A percentile compares a stretch with the other conserved stretches of the same genome.
phyloP scores from a whole-genome alignment of 2,888 invertebrate species.

The Heteromyza rotundicornis region DNA sequence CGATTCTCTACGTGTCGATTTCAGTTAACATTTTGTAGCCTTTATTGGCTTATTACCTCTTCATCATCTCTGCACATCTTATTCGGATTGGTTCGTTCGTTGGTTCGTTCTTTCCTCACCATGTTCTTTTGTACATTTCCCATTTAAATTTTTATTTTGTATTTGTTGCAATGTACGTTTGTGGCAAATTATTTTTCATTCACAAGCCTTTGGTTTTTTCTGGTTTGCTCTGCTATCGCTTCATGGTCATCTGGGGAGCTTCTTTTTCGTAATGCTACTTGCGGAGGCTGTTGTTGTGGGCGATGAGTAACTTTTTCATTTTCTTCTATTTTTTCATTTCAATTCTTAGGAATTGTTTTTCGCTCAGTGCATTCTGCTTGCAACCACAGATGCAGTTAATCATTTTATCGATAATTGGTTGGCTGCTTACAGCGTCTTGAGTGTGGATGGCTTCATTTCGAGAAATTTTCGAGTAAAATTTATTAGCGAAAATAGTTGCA shows the following conservation, averaged over 20 bases:
- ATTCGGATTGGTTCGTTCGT: no score
- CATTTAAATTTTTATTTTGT: no score
- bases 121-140: not conserved
- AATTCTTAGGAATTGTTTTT: slow-evolving; percentile 4
- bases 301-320: not conserved
- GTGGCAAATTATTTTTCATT: no score
- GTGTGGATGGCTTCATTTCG: slow-evolving; percentile 42
- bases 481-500: slow-evolving; percentile 43
- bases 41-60: slow-evolving; percentile 20
- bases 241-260: slow-evolving; percentile 14
- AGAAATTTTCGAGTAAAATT: slow-evolving; percentile 32
- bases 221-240: slow-evolving; percentile 9
- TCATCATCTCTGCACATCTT: no score
- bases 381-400: slow-evolving; percentile 32
- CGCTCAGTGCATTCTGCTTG: slow-evolving; percentile 13
- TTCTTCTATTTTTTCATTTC: slow-evolving; percentile 11
- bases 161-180: no score
- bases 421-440: slow-evolving; percentile 3
- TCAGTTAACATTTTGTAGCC: slow-evolving; percentile 29
- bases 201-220: not conserved
- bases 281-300: not conserved
- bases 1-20: slow-evolving; percentile 38
- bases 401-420: slow-evolving; percentile 44
- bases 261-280: not conserved
- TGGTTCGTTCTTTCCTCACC: no score